Evolutionary conservation across 2,888 invertebrate genomes (phyloP), one percentile per base, ranked within the genome.

Genomic region (Macrosiphum euphorbiae): DNA sequence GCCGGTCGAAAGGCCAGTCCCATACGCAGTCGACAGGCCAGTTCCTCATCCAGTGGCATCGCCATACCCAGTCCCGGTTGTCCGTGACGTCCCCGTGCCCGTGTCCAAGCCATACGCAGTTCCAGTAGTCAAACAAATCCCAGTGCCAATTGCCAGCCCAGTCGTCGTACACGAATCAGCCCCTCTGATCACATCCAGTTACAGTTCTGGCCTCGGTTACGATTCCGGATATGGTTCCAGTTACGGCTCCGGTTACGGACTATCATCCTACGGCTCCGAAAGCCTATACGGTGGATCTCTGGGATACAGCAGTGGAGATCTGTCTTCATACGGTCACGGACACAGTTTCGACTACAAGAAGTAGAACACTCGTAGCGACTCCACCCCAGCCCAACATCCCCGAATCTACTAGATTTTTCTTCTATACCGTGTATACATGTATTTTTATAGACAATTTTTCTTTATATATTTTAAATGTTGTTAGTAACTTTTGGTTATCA

Each of bases 81-180:
- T 94, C 58, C 90, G 41, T 35, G 84, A 89, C 50, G 85, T 90
- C 10, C 93, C 93, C 16, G 89, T 93, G 47, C 85, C 93, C n/a
- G 93, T 93, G n/a, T 84, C 88, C 84, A 78, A 47, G 20, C 93
- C 93, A 5, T 89, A 89, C 89, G 52, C 93, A 35, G 93, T 93
- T 3, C 93, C 93, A 35, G 55, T 89, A 20, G 85, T 90, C 16
- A 93, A 89, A 41, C 44, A 13, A 3, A 55, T 93, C 16, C 89
- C 93, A 5, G 93, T 90, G 16, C 89, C 93, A n/a, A 58, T 93
- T 0, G 84, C 93, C 58, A 84, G 84, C 24, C 93, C 93, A 10
- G 78, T 85, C 35, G 85, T 85, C 28, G 35, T 93, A 11, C 58
- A 58, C 44, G 50, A 87, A 24, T 50, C n/a, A 26, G 35, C 88